Evolutionary conservation across 2,113 vertebrate species (phyloP).

Genomic region (Agelaius tricolor): DNA sequence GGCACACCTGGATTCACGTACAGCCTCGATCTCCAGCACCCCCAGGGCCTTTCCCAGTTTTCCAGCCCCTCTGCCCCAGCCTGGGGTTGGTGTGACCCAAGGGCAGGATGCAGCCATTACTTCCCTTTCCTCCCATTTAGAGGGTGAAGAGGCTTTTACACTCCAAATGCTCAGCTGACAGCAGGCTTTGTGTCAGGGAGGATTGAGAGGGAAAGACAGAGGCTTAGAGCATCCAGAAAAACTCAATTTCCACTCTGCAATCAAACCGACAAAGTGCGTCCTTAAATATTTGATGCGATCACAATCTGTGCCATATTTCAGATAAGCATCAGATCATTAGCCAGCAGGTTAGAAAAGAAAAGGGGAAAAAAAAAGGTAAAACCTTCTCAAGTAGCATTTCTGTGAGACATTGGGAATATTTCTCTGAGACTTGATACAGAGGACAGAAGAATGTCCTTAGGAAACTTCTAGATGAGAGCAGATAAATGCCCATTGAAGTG

Average conservation of each 20-base stretch:
- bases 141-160: background rate
- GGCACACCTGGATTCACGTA: background rate
- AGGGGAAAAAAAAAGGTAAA: background rate
- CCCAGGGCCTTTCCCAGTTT: background rate
- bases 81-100: background rate
- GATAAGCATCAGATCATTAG: background rate
- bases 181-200: background rate
- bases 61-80: background rate
- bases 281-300: background rate
- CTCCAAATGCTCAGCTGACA: background rate
- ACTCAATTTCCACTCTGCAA: background rate
- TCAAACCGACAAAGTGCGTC: background rate
- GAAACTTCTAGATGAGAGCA: conserved; percentile 24
- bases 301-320: background rate
- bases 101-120: background rate
- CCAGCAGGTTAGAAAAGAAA: background rate
- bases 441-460: background rate
- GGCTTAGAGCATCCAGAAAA: background rate
- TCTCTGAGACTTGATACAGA: background rate
- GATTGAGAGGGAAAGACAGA: background rate
- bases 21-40: background rate
- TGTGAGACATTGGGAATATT: background rate
- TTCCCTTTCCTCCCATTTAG: background rate
- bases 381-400: background rate
- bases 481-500: background rate